Evolutionary conservation across 2,888 invertebrate genomes (phyloP).

Genomic region (Willowsia nigromaculata): DNA sequence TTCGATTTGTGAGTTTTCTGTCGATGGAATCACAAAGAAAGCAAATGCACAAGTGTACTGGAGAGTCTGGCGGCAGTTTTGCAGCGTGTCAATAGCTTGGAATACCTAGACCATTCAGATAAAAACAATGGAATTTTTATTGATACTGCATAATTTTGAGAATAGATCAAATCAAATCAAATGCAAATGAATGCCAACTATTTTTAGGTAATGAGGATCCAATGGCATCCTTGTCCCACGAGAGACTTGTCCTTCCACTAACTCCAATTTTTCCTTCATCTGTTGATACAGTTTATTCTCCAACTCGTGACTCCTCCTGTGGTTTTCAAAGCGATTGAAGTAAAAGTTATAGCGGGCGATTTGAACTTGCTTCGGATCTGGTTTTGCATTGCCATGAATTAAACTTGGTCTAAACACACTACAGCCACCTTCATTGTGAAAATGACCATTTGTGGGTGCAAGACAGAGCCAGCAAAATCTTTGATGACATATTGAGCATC

Average conservation of each 20-base stretch:
- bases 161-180: too few relatives aligned
- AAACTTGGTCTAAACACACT: too few relatives aligned
- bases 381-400: too few relatives aligned
- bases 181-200: too few relatives aligned
- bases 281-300: neutral
- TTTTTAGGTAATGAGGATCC: too few relatives aligned
- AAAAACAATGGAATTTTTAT: too few relatives aligned
- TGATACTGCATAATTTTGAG: too few relatives aligned
- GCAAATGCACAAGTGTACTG: neutral
- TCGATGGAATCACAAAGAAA: neutral
- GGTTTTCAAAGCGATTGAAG: neutral
- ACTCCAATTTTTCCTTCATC: too few relatives aligned
- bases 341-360: neutral
- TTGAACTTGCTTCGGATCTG: neutral
- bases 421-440: too few relatives aligned
- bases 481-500: neutral
- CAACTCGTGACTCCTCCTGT: neutral
- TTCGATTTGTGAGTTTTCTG: neutral
- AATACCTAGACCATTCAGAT: too few relatives aligned
- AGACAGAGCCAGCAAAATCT: neutral
- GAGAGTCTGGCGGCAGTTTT: neutral
- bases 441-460: neutral
- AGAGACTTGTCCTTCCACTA: too few relatives aligned
- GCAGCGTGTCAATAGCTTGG: neutral
- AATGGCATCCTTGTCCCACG: too few relatives aligned